phyloP scores from a whole-genome alignment of 2,888 invertebrate genomes.

The Lithophane socia region DNA sequence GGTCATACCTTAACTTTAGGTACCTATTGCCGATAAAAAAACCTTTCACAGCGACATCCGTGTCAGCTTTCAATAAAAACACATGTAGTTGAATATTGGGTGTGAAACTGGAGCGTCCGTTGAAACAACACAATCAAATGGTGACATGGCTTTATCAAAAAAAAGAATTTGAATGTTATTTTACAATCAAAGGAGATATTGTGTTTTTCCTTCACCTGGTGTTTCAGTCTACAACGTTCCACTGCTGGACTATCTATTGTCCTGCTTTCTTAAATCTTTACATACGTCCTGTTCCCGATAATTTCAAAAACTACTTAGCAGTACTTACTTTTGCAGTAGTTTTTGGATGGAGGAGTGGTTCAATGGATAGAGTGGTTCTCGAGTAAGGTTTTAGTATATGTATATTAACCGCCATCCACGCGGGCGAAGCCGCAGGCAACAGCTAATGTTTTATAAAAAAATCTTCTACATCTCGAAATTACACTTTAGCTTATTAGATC shows the following conservation, averaged over 20 bases:
- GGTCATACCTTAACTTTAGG: too few species aligned
- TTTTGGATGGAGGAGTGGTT: too few species aligned
- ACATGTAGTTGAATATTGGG: constrained; percentile 6
- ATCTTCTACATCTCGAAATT: constrained; percentile 9
- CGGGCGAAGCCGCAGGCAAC: too few species aligned
- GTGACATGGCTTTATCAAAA: neutral
- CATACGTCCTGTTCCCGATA: too few species aligned
- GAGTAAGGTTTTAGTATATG: too few species aligned
- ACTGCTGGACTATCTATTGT: neutral
- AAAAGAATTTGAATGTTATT: neutral
- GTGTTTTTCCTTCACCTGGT: neutral
- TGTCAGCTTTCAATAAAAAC: constrained; percentile 6
- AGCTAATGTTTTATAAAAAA: neutral
- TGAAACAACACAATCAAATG: neutral
- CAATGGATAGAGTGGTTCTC: too few species aligned
- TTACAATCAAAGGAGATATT: neutral
- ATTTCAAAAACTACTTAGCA: too few species aligned
- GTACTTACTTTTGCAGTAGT: too few species aligned
- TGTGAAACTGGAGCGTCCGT: neutral
- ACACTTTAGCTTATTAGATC: constrained; percentile 30
- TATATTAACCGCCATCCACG: too few species aligned
- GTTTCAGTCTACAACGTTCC: neutral
- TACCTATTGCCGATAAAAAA: neutral
- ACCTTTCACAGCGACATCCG: neutral
- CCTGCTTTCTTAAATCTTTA: neutral